Base-by-base conservation (phyloP, 2,888 invertebrate genomes). In the Parnassius glacialis region DNA sequence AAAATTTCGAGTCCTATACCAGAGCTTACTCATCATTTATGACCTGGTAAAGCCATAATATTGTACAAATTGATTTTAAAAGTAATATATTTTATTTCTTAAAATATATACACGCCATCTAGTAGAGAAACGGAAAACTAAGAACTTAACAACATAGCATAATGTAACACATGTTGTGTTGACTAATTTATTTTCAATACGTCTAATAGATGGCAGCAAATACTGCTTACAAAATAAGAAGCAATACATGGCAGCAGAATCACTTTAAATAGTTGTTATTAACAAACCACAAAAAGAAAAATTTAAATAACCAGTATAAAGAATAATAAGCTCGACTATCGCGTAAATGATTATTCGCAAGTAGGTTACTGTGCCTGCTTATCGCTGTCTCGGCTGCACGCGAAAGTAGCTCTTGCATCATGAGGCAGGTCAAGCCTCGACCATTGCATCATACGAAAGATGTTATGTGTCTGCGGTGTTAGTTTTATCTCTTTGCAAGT, bases 371-470 rank as follows among this genome's bases (percentile, higher is more conserved):
- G 76, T 82, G 81, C 80, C 75, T 79, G 76, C 74, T 70, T 74
- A 74, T 78, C 81, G 80, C 79, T 82, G 81, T 81, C 77, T 79
- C 71, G 61, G 70, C 68, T 74, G 67, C 79, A 80, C 80, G 87
- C 81, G 87, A 90, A 90, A 89, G 89, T 85, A 75, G 81, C 78
- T 84, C 84, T 90, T 90, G 82, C 90, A 71, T 90, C 89, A 90
- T 70, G 67, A 50, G 47, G 72, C 82, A 74, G 82, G 85, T 84
- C 83, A 80, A 73, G 74, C 81, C 83, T 84, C 84, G 71, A 64
- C 72, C 11, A 12, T 86, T 88, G 83, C 87, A 80, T 87, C 84
- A 87, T 74, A 71, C 60, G 67, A 68, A 75, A 78, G 78, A 78
- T 74, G 80, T 81, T 81, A 71, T 69, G 71, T 74, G 65, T 65